A percentile compares a stretch with the other conserved stretches of the same genome.
These are phyloP conservation scores for Euwallacea fornicatus DNA, from an alignment of 1,140 invertebrate species.

Conservation along the genomic window DNA sequence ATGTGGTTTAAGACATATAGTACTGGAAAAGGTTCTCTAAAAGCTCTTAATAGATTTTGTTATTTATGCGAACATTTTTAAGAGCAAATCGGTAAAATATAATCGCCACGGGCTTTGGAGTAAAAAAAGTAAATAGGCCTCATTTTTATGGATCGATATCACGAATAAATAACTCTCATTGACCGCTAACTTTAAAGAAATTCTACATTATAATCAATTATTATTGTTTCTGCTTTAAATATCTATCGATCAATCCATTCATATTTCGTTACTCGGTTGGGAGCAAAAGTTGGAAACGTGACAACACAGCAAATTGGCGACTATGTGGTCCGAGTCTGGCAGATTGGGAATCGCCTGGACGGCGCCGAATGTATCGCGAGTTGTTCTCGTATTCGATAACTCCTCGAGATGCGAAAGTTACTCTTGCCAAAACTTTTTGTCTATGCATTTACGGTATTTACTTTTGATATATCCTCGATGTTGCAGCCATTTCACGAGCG, in stretches of 20 bases:
- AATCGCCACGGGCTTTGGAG: no score
- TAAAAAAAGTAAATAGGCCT: no score
- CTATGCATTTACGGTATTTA: slow-evolving; percentile 35
- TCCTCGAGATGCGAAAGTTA: slow-evolving; percentile 30
- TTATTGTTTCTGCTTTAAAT: not conserved
- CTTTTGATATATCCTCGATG: slow-evolving; percentile 31
- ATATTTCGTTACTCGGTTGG: not conserved
- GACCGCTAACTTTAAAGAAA: no score
- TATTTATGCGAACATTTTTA: no score
- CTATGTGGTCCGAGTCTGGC: slow-evolving; percentile 34
- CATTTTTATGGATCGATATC: no score
- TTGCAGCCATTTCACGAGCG: slow-evolving; percentile 17
- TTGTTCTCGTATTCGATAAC: slow-evolving; percentile 24
- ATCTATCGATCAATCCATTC: not conserved
- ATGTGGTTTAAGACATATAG: no score
- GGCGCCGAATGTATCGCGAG: slow-evolving; percentile 24
- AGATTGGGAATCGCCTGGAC: slow-evolving; percentile 30
- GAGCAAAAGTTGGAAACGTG: slow-evolving; percentile 1
- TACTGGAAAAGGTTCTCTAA: no score
- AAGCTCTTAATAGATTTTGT: no score
- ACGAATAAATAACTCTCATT: no score
- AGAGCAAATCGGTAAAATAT: no score
- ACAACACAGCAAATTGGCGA: slow-evolving; percentile 17
- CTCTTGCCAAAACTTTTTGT: slow-evolving; percentile 37
- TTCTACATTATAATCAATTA: no score